phyloP scores from a whole-genome alignment of 2,797 vertebrate species.

The Sebastes goodei region DNA sequence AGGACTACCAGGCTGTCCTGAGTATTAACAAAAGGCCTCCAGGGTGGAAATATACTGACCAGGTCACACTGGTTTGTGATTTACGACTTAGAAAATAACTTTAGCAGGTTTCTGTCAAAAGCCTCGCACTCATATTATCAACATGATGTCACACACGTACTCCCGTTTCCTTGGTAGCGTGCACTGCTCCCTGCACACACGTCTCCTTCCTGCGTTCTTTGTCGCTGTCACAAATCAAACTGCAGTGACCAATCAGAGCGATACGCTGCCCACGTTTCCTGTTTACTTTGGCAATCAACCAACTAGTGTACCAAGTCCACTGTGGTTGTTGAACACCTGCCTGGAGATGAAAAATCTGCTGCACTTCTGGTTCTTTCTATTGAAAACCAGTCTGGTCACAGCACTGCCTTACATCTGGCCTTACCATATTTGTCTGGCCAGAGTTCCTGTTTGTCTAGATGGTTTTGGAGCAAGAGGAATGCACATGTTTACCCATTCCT shows the following conservation, averaged over 20 bases:
- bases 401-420: constrained; percentile 41
- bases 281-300: constrained; percentile 56
- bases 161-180: constrained; percentile 22
- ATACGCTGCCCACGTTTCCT: constrained; percentile 67
- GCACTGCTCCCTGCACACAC: constrained; percentile 24
- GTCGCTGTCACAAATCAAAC: constrained; percentile 40
- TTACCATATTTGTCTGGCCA: constrained; percentile 57
- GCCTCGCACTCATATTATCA: background rate
- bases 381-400: constrained; percentile 31
- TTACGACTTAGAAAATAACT: background rate
- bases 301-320: constrained; percentile 14
- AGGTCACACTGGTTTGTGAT: constrained; percentile 20
- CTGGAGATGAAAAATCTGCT: constrained; percentile 6
- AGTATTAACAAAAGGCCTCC: background rate
- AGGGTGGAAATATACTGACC: background rate
- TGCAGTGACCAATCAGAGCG: constrained; percentile 1
- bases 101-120: constrained; percentile 33
- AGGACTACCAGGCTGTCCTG: background rate
- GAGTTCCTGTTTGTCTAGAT: constrained; percentile 64
- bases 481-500: constrained; percentile 40
- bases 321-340: constrained; percentile 55
- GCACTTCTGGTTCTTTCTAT: constrained; percentile 52
- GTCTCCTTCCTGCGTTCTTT: constrained; percentile 25
- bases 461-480: constrained; percentile 43
- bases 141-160: constrained; percentile 60